Conservation (phyloP, 2,113 vertebrate species). For the Spermophilus dauricus region DNA sequence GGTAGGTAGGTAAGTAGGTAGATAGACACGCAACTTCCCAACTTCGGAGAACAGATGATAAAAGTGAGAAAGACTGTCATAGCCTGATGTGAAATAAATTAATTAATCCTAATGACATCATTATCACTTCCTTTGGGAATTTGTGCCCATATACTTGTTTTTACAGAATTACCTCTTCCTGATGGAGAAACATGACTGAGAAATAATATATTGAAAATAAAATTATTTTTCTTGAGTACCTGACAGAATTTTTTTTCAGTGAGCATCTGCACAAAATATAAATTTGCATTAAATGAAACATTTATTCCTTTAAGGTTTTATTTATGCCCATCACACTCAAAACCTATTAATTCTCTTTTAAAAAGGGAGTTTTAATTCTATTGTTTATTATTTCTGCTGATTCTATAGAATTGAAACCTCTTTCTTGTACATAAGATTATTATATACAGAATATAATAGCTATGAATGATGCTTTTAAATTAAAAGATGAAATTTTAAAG, state of each 20-base stretch:
- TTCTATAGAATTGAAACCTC: neutral
- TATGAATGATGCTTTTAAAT: neutral
- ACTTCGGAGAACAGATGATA: neutral
- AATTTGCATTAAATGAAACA: neutral
- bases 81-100: neutral
- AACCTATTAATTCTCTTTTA: neutral
- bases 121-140: neutral
- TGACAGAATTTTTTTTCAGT: neutral
- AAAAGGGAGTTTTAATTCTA: neutral
- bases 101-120: neutral
- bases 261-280: neutral
- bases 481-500: constrained; percentile 7
- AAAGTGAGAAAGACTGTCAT: neutral
- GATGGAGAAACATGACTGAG: neutral
- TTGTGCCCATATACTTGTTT: neutral
- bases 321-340: neutral
- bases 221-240: neutral
- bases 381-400: neutral
- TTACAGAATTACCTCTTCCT: neutral
- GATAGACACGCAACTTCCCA: neutral
- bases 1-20: neutral
- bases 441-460: neutral
- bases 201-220: neutral
- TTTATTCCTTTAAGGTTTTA: neutral
- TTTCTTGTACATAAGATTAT: neutral